These are phyloP conservation scores for Cataglyphis altisquamis DNA, from an alignment of 2,888 invertebrate genomes.

Conservation along the genomic window DNA sequence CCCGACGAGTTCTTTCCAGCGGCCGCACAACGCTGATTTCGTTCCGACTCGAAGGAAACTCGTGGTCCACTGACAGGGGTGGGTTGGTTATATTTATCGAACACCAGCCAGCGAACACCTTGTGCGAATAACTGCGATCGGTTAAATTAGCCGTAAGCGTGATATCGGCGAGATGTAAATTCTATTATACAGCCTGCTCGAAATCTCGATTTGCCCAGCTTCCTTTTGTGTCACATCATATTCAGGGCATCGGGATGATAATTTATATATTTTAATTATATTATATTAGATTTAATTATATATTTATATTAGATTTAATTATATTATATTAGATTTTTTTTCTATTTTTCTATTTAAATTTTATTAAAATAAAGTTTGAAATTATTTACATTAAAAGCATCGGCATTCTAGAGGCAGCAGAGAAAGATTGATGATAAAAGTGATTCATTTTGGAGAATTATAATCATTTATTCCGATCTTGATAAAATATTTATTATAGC, in stretches of 20 bases:
- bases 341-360: not conserved
- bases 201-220: slow-evolving; percentile 14
- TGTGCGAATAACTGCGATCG: slow-evolving; percentile 41
- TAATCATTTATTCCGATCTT: not conserved
- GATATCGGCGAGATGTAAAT: slow-evolving; percentile 51
- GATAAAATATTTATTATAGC: slow-evolving; percentile 24
- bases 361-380: not conserved
- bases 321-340: not conserved
- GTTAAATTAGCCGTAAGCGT: slow-evolving; percentile 48
- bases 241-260: not conserved
- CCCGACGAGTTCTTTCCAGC: not conserved
- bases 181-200: slow-evolving; percentile 18
- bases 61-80: not conserved
- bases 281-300: not conserved
- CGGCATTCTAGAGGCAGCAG: too few species aligned
- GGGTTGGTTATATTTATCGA: slow-evolving; percentile 45
- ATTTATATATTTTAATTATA: not conserved
- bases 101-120: slow-evolving; percentile 40
- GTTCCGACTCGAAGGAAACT: slow-evolving; percentile 19
- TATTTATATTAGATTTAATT: too few species aligned
- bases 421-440: not conserved
- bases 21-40: slow-evolving; percentile 42
- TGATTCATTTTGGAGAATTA: not conserved
- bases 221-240: not conserved
- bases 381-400: not conserved